Conservation (phyloP, 2,797 vertebrate genomes). For the Scolopax rusticola region DNA sequence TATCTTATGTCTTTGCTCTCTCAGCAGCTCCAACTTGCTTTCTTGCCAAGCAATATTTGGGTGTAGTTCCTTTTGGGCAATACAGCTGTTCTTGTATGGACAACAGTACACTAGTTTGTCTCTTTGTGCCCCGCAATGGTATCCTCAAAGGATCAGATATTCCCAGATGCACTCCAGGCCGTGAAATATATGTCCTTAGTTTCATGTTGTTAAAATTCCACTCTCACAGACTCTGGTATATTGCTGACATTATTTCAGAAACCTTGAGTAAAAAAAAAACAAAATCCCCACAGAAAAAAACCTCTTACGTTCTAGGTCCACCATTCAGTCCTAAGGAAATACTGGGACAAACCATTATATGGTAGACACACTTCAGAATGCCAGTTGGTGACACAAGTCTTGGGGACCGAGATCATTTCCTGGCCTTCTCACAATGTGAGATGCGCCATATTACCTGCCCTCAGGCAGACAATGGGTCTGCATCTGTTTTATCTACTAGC, state of each 20-base stretch:
- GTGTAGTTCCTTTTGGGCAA: not conserved
- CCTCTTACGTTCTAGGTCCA: not conserved
- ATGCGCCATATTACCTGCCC: not conserved
- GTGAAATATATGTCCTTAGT: not conserved
- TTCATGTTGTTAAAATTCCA: not conserved
- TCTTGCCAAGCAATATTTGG: not conserved
- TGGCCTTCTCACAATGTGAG: accelerated
- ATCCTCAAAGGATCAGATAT: not conserved
- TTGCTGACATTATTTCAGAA: not conserved
- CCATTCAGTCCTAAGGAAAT: not conserved
- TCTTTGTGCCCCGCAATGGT: not conserved
- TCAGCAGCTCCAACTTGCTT: not conserved
- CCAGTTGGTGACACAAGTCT: not conserved
- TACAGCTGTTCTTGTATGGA: not conserved
- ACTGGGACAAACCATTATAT: accelerated
- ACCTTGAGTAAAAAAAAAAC: not conserved
- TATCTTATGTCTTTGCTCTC: not conserved
- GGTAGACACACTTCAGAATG: not conserved
- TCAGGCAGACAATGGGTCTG: not conserved
- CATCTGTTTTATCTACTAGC: not conserved
- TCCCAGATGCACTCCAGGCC: not conserved
- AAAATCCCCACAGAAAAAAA: accelerated
- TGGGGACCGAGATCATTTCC: not conserved
- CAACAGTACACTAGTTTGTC: not conserved
- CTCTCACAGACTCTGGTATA: not conserved